Conservation (phyloP, 2,113 vertebrate genomes). For the Stegostoma tigrinum region DNA sequence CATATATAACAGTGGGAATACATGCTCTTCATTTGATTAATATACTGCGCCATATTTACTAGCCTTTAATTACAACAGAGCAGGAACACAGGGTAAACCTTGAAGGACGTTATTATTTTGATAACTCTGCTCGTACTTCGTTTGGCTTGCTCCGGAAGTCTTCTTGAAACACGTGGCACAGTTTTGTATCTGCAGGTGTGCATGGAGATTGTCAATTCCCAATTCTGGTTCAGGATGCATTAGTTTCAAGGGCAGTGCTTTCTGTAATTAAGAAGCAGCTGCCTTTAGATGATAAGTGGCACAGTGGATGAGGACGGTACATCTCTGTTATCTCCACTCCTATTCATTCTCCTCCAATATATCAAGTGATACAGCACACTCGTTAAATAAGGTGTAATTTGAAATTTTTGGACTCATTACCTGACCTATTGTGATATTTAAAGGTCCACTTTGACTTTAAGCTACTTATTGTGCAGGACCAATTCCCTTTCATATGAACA, state of each 20-base stretch:
- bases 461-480: neutral
- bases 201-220: neutral
- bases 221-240: neutral
- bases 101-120: neutral
- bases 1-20: neutral
- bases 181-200: neutral
- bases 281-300: neutral
- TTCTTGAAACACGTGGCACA: neutral
- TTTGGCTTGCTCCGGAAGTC: neutral
- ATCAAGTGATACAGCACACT: neutral
- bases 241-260: neutral
- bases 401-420: constrained; percentile 28
- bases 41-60: neutral
- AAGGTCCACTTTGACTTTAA: neutral
- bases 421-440: constrained; percentile 3
- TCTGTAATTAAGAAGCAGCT: neutral
- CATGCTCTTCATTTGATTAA: neutral
- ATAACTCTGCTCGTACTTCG: neutral
- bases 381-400: constrained; percentile 23
- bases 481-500: neutral
- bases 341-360: neutral
- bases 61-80: neutral
- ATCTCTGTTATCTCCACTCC: neutral
- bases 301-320: neutral
- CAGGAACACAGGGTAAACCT: neutral